Base-by-base conservation (phyloP, 2,797 vertebrate genomes). In the Chelmon rostratus region DNA sequence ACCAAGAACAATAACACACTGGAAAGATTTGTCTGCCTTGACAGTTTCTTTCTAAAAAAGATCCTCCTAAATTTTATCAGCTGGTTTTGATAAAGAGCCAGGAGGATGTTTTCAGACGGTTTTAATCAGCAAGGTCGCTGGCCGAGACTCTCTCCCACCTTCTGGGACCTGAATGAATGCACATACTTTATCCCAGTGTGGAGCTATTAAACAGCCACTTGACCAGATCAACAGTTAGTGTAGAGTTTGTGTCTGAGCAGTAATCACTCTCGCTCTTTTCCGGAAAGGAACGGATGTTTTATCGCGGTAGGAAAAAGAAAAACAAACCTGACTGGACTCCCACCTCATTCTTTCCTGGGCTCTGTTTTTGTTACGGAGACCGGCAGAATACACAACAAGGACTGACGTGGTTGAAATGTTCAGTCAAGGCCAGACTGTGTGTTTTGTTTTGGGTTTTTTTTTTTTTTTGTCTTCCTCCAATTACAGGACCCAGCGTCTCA, bases 361-460 rank as follows among this genome's bases (percentile, higher is more conserved):
- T 89, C 62, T 92, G 83, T 91, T 94, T 88, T 89, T 74, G 58
- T 80, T 85, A 59, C 73, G 11, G 57, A 76, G 81, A 68, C 85
- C 79, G 82, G 79, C 82, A 82, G 82, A 86, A 71, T 71, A 76
- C 87, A 91, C 87, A 84, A 79, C 65, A 56, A 86, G 63, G 72
- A 75, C 68, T 63, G 85, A 78, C 82, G 83, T 68, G 79, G 82
- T 69, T 86, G 70, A 91, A 84, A 89, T 79, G 66, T 78, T 87
- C 76, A 79, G 81, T 88, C 88, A 90, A 92, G 88, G 88, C 84
- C 89, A 83, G 86, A 64, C 72, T 37, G n/a, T 86, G 76, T 83
- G 65, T 82, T 58, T 78, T 79, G 28, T 59, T 76, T 50, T 50
- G 67, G n/a, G n/a, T n/a, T 68, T 76, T 50, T 33, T 52, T 66